Conservation (phyloP, 2,888 invertebrate genomes). For the Acleris literana region DNA sequence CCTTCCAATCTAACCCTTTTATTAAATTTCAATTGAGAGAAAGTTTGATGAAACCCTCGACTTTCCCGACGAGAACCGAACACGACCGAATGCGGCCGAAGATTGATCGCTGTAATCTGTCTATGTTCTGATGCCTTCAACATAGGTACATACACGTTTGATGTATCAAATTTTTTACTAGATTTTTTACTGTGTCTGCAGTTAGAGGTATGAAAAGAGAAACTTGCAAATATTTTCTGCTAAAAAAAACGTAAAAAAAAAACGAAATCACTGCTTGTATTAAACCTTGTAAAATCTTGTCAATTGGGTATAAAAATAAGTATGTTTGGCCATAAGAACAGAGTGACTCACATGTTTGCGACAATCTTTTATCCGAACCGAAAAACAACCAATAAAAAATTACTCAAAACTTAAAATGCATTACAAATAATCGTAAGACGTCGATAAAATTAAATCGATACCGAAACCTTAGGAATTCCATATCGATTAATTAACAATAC, state of each 20-base stretch:
- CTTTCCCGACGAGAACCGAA: constrained; percentile 39
- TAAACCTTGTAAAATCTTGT: too few relatives aligned
- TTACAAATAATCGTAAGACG: constrained; percentile 42
- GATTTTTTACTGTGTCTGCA: not conserved
- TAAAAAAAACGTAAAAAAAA: too few relatives aligned
- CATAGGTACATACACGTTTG: constrained; percentile 1
- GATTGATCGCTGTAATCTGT: constrained; percentile 43
- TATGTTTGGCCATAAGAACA: not conserved
- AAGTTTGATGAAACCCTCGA: not conserved
- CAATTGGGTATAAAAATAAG: too few relatives aligned
- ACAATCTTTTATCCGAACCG: constrained; percentile 36
- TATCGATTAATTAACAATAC: constrained; percentile 59
- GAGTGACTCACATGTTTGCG: constrained; percentile 23
- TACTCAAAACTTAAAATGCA: constrained; percentile 22
- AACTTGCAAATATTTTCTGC: too few relatives aligned
- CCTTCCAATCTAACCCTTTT: too few relatives aligned
- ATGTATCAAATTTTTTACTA: not conserved
- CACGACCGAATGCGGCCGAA: constrained; percentile 24
- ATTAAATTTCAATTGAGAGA: not conserved
- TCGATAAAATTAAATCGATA: constrained; percentile 43
- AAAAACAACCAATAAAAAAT: constrained; percentile 35
- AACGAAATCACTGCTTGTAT: too few relatives aligned
- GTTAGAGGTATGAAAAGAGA: too few relatives aligned
- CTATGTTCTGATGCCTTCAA: constrained; percentile 27
- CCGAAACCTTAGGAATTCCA: constrained; percentile 47